Base-by-base conservation (phyloP, 2,797 vertebrate genomes). In the Parauchenoglanis ngamensis region DNA sequence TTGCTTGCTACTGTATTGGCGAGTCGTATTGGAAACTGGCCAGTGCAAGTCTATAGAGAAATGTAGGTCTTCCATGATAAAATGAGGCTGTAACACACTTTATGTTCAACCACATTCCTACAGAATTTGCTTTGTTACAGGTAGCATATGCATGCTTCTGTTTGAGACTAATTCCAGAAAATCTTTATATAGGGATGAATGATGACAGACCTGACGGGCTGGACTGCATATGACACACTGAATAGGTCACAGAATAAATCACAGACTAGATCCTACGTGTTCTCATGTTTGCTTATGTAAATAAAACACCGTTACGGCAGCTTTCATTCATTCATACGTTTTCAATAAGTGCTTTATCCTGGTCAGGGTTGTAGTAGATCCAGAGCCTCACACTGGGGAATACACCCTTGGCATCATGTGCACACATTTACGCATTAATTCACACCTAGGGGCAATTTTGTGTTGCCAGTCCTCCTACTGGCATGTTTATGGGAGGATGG, bases 401-500 rank as follows among this genome's bases (percentile, higher is more conserved):
- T n/a, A 25, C 44, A 52, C n/a, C 17, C 46, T 46, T 70, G 7
- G 31, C 70, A 63, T n/a, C 81, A 83, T 35, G 65, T 2, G 21
- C 25, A 52, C 56, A 77, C 70, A 49, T 8, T 75, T 31, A 73
- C 70, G 49, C 84, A 65, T 81, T 81, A 81, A 63, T 81, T 75
- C 72, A 76, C 25, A 63, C 40, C 81, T 52, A 23, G n/a, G 63
- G 57, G 72, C 68, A 77, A 21, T 77, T 76, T 63, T 59, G 72
- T 44, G 15, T 31, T 0, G 10, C 25, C 54, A 61, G 2, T 85
- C 25, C 28, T 77, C n/a, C 44, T 49, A 28, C 54, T 67, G 61
- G 31, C 40, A 59, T 28, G 15, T 46, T 61, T 84, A 75, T 75
- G 68, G 12, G 67, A n/a, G 52, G 49, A 72, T 11, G n/a, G 19